Percentiles rank a stretch among this genome's conserved stretches.
These are phyloP conservation scores for Shinisaurus crocodilurus DNA, from an alignment of 2,113 vertebrate species.

Conservation along the genomic window DNA sequence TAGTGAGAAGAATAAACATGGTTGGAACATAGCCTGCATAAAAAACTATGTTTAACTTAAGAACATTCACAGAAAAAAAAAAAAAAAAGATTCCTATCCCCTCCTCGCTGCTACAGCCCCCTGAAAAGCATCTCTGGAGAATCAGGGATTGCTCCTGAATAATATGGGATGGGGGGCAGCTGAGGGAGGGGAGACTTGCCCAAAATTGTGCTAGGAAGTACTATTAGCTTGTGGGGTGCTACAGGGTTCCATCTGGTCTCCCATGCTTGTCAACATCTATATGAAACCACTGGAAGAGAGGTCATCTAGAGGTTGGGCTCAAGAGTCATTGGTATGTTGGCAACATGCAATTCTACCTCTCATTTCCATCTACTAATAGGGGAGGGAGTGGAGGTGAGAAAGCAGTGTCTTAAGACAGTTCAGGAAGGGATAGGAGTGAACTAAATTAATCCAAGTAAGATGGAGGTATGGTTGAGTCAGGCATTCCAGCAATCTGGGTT, in stretches of 20 bases:
- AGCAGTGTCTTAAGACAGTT: too few species aligned
- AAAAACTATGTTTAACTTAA: neutral
- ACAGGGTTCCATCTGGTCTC: neutral
- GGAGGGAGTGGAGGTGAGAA: too few species aligned
- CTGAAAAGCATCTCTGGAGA: neutral
- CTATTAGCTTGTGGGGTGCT: neutral
- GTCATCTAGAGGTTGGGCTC: neutral
- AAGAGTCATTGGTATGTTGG: neutral
- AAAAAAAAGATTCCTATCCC: neutral
- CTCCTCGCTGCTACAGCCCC: neutral
- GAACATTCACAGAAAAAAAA: neutral
- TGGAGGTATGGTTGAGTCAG: too few species aligned
- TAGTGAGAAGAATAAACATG: neutral
- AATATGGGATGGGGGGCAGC: neutral
- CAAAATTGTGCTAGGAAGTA: neutral
- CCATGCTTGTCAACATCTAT: neutral
- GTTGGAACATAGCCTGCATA: neutral
- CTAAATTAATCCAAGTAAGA: too few species aligned
- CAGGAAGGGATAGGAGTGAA: too few species aligned
- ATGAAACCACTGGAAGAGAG: neutral
- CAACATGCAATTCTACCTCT: neutral
- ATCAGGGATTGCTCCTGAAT: neutral
- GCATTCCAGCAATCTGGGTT: too few species aligned
- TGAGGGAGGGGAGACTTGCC: neutral
- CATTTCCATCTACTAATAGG: neutral